Base-by-base conservation (phyloP, 2,113 vertebrate genomes). In the Notarius lentiginosus region DNA sequence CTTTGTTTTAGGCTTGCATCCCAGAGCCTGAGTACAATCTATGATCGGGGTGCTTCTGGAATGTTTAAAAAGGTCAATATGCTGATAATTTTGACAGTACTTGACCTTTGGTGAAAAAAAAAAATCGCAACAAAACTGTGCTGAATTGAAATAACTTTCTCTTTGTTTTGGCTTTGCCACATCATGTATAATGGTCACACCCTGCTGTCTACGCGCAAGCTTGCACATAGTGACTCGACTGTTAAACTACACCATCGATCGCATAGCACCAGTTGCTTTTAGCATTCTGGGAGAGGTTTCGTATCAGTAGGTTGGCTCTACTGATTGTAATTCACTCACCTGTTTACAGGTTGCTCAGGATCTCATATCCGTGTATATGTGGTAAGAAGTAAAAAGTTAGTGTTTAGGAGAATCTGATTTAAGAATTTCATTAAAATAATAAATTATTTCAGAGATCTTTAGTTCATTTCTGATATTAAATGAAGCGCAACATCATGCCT, bases 61-160 rank as follows among this genome's bases (percentile, higher is more conserved):
- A 96, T 96, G 95, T 95, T 95, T 96, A 95, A 96, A 96, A 96
- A 96, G 95, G 95, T 96, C 95, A 96, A 93, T 95, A 95, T 96
- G 95, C 94, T 95, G 95, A 95, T 95, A 94, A 95, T 95, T 95
- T 95, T 96, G 94, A 96, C 95, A 95, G 94, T 92, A 91, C 92
- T 94, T 95, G 95, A 96, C 95, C 95, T 96, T 96, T 96, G 93
- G 92, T 94, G 90, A 87, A 95, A 95, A 95, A 95, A 95, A 65
- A 81, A 83, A 61, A 60, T 9, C 93, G 94, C 95, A 95, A 95
- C 93, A 95, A 93, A 95, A 95, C 94, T 94, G 94, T 93, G 86
- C 93, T 93, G 95, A 96, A 95, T 95, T 95, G 94, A 95, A 95
- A 96, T 95, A 95, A 95, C 94, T 95, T 95, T 82, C 86, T 89